phyloP scores from a whole-genome alignment of 2,113 vertebrate genomes.

The Nyctereutes procyonoides region DNA sequence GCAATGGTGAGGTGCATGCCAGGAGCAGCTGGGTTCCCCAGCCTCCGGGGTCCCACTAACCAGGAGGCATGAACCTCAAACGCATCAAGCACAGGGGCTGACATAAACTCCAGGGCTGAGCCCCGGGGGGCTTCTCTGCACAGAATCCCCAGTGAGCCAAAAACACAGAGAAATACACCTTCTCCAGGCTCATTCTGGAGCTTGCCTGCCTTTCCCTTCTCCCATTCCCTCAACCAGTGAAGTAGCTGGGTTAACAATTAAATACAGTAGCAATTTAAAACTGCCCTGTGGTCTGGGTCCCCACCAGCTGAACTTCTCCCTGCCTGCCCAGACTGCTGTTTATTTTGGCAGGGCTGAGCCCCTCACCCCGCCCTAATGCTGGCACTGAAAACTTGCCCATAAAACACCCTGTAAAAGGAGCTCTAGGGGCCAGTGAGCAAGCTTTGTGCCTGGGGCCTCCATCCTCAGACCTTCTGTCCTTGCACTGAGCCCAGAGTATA shows the following conservation, averaged over 20 bases:
- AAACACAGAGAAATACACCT: neutral
- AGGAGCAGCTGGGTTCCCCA: conserved; percentile 81
- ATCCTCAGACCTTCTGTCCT: neutral
- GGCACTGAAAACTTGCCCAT: neutral
- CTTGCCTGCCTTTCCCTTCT: neutral
- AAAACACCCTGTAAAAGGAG: conserved; percentile 52
- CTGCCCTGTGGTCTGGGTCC: neutral
- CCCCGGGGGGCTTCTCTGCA: conserved; percentile 17
- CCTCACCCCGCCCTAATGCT: neutral
- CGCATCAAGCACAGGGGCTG: conserved; percentile 54
- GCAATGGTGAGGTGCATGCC: fast-evolving
- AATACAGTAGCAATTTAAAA: conserved; percentile 18
- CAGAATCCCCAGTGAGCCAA: conserved; percentile 35
- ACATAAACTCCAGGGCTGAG: conserved; percentile 69
- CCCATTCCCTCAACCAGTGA: neutral
- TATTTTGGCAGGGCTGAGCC: neutral
- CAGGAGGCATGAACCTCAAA: neutral
- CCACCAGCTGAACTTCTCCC: neutral
- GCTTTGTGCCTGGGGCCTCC: neutral
- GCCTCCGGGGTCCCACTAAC: conserved; percentile 81
- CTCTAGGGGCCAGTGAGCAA: neutral
- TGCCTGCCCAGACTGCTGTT: neutral
- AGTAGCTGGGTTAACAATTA: neutral
- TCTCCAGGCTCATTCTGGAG: fast-evolving
- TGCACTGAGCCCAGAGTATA: neutral